Base-by-base conservation (phyloP, 1,140 invertebrate species). In the Musca domestica region DNA sequence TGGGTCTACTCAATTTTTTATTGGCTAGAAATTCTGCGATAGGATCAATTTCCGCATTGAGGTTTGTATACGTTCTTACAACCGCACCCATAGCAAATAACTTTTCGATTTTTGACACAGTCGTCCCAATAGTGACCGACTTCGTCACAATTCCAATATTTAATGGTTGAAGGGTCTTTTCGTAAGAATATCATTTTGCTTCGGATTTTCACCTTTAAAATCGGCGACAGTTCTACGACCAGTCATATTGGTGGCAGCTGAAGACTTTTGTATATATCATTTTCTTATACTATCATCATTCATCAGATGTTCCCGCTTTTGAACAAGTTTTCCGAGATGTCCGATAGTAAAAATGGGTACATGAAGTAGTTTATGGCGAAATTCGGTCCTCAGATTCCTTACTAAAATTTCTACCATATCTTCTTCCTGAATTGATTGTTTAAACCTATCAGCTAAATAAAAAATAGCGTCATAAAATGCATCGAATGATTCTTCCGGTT, bases 101-200 rank as follows among this genome's bases (percentile, higher is more conserved):
- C 25, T 56, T 5, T 56, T 4, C 27, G 27, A 30, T 30, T 30
- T 30, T 30, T 30, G 9, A 27, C 27, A 4, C 52, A 30, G 27
- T 4, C 17, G 10, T 19, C 3, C 17, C 19, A n/a, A 14, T 14
- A 5, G 20, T 9, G 12, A 9, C 10, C 66, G 2, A 6, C 19
- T 20, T 58, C 27, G 2, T 58, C 19, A 12, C 66, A 67, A 25
- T 67, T 67, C 30, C 52, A 67, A 54, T 52, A 67, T 67, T 56
- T 58, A 41, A 41, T 14, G 34, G 34, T 41, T 7, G n/a, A n/a
- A n/a, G n/a, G n/a, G n/a, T n/a, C n/a, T n/a, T 41, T 6, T 41
- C 14, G 34, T 14, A 41, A n/a, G n/a, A n/a, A 5, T 22, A 56
- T n/a, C 4, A 56, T 56, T 14, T 56, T n/a, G 3, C 15, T 14